Evolutionary conservation across 2,888 invertebrate species (phyloP).

Genomic region (Urechis unicinctus): DNA sequence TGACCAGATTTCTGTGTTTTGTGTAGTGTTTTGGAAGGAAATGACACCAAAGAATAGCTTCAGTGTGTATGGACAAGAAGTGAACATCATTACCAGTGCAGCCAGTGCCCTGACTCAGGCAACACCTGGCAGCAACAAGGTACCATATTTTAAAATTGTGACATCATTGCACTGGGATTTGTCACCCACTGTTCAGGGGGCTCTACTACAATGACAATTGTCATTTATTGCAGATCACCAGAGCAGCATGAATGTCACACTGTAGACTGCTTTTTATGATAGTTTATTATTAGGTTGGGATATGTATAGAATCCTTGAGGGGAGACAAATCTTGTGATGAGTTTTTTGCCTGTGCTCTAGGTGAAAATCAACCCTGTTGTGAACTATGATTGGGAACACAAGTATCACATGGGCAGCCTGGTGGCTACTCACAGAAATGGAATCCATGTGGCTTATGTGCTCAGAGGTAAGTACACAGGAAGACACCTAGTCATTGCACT

Average conservation of each 20-base stretch:
- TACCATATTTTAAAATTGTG: slow-evolving; percentile 10
- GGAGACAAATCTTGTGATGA: background rate
- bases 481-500: too few relatives aligned
- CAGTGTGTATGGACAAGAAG: slow-evolving; percentile 48
- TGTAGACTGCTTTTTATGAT: background rate
- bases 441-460: slow-evolving; percentile 80
- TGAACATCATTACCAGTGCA: slow-evolving; percentile 36
- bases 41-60: slow-evolving; percentile 9
- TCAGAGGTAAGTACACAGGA: slow-evolving; percentile 70
- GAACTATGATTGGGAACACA: slow-evolving; percentile 87
- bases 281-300: background rate
- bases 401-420: slow-evolving; percentile 78
- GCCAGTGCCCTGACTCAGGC: slow-evolving; percentile 21
- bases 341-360: slow-evolving; percentile 43
- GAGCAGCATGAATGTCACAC: background rate
- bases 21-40: background rate
- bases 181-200: too few relatives aligned
- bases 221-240: background rate
- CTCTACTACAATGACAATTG: background rate
- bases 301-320: background rate
- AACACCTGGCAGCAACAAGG: slow-evolving; percentile 45
- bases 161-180: too few relatives aligned
- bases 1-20: too few relatives aligned
- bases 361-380: slow-evolving; percentile 84
- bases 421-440: slow-evolving; percentile 81